Evolutionary conservation across 2,888 invertebrate species (phyloP).

Genomic region (Nymphalis polychloros): DNA sequence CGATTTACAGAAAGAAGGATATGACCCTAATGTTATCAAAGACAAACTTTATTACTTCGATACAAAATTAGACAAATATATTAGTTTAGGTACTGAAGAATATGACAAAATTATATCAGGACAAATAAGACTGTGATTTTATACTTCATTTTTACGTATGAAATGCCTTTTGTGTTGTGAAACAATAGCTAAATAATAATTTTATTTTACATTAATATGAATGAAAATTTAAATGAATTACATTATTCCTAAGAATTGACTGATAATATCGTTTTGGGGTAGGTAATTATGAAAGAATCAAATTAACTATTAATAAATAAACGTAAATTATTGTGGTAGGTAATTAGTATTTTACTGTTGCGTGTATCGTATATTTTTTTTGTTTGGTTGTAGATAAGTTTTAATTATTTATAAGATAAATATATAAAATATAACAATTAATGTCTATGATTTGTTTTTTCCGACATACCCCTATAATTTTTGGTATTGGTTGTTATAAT

Average conservation of each 20-base stretch:
- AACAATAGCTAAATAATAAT: constrained; percentile 10
- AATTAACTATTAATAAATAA: neutral
- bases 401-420: constrained; percentile 1
- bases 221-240: neutral
- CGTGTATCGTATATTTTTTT: neutral
- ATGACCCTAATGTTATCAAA: constrained; percentile 85
- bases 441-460: neutral
- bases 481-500: too few relatives aligned
- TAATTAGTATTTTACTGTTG: neutral
- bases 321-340: neutral
- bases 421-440: neutral
- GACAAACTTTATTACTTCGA: constrained; percentile 92
- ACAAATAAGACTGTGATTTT: constrained; percentile 86
- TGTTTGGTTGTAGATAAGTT: constrained; percentile 3
- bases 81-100: constrained; percentile 85
- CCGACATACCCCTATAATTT: neutral
- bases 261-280: constrained; percentile 8
- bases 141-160: constrained; percentile 4
- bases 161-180: constrained; percentile 23
- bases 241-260: neutral
- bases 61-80: constrained; percentile 85
- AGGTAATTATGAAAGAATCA: constrained; percentile 13
- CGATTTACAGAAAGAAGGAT: constrained; percentile 95
- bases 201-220: neutral
- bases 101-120: constrained; percentile 89